Conservation (phyloP, 2,113 vertebrate genomes). For the Sceloporus undulatus region DNA sequence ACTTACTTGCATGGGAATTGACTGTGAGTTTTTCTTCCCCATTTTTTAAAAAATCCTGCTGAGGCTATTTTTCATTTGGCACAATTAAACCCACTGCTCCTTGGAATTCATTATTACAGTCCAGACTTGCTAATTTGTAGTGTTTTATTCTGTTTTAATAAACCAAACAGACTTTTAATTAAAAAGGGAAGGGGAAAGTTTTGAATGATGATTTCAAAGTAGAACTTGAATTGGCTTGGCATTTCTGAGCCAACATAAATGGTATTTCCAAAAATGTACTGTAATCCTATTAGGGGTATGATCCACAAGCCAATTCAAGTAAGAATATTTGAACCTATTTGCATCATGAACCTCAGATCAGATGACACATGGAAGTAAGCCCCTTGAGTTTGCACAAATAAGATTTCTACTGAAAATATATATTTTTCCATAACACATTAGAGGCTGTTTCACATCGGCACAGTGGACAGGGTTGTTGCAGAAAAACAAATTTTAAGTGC, state of each 20-base stretch:
- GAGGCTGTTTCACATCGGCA: too few species aligned
- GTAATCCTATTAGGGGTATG: neutral
- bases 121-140: conserved; percentile 17
- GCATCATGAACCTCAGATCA: neutral
- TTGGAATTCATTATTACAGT: neutral
- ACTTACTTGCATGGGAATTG: conserved; percentile 3
- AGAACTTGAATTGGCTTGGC: neutral
- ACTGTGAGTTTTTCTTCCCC: neutral
- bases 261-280: neutral
- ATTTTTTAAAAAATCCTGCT: neutral
- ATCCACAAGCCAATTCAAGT: neutral
- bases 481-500: too few species aligned
- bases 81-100: neutral
- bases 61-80: neutral
- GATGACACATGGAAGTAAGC: neutral
- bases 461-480: too few species aligned
- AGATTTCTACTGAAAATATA: too few species aligned
- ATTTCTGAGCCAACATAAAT: conserved; percentile 2
- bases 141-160: conserved; percentile 29
- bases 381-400: too few species aligned
- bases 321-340: neutral
- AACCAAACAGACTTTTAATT: conserved; percentile 31
- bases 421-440: too few species aligned
- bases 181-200: neutral
- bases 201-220: conserved; percentile 19